Conservation (phyloP, 2,888 invertebrate species). For the Ctenicera cuprea region DNA sequence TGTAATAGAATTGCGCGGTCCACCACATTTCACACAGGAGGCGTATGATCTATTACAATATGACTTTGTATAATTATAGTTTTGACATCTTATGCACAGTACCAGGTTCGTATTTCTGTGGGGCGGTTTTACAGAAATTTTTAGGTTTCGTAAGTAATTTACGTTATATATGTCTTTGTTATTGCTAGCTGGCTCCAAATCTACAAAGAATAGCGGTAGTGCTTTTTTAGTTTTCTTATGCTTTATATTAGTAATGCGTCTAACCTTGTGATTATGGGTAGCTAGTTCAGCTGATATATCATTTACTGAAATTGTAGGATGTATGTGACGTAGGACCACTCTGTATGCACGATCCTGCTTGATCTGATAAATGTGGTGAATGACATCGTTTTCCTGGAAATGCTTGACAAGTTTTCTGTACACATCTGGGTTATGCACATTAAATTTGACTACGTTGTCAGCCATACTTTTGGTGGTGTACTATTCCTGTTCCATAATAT, state of each 20-base stretch:
- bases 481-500: conserved; percentile 39
- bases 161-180: conserved; percentile 42
- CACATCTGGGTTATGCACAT: conserved; percentile 34
- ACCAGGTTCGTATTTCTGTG: conserved; percentile 38
- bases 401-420: conserved; percentile 45
- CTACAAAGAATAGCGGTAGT: conserved; percentile 33
- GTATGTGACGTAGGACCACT: conserved; percentile 48
- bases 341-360: conserved; percentile 48
- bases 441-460: conserved; percentile 49
- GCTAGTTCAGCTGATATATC: conserved; percentile 35
- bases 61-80: conserved; percentile 53
- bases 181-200: conserved; percentile 33
- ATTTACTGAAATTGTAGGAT: conserved; percentile 30
- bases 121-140: conserved; percentile 39
- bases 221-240: conserved; percentile 22
- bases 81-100: conserved; percentile 54
- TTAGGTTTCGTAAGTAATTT: conserved; percentile 30
- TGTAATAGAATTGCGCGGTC: conserved; percentile 38
- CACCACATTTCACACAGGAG: conserved; percentile 54
- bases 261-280: conserved; percentile 42
- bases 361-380: conserved; percentile 48
- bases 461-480: conserved; percentile 43
- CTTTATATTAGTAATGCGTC: conserved; percentile 46
- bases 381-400: conserved; percentile 39
- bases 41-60: conserved; percentile 50